Evolutionary conservation across 2,888 invertebrate species (phyloP).

Genomic region (Hemicrepidius hirtus): DNA sequence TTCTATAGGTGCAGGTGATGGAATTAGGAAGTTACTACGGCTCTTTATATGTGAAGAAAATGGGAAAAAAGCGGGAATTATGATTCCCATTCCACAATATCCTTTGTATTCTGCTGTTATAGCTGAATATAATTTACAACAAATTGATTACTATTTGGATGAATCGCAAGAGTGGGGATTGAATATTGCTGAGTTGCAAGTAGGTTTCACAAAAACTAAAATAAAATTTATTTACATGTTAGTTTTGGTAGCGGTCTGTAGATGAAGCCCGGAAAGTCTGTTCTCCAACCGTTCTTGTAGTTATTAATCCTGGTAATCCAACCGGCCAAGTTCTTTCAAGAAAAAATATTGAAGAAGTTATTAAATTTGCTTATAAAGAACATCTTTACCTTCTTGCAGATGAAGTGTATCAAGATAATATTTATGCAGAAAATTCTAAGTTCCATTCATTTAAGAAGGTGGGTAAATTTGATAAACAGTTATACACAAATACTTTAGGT

Average conservation of each 20-base stretch:
- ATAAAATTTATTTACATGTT: not conserved
- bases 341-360: conserved; percentile 81
- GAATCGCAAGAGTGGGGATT: conserved; percentile 82
- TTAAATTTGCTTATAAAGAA: conserved; percentile 81
- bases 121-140: conserved; percentile 79
- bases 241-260: conserved; percentile 20
- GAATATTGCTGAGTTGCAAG: conserved; percentile 77
- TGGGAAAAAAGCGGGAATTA: conserved; percentile 75
- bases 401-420: conserved; percentile 84
- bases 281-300: conserved; percentile 79
- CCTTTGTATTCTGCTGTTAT: conserved; percentile 84
- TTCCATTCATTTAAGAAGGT: conserved; percentile 82
- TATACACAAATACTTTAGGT: too few species aligned
- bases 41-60: conserved; percentile 66
- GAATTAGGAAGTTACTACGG: conserved; percentile 63
- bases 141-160: conserved; percentile 82
- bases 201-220: conserved; percentile 2
- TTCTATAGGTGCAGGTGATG: conserved; percentile 52
- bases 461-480: too few species aligned
- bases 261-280: conserved; percentile 70
- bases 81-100: conserved; percentile 88
- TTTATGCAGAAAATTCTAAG: conserved; percentile 79
- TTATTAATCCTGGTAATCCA: conserved; percentile 88
- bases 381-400: conserved; percentile 81
- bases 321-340: conserved; percentile 81